Conservation (phyloP, 2,797 vertebrate species). For the Brotula barbata region DNA sequence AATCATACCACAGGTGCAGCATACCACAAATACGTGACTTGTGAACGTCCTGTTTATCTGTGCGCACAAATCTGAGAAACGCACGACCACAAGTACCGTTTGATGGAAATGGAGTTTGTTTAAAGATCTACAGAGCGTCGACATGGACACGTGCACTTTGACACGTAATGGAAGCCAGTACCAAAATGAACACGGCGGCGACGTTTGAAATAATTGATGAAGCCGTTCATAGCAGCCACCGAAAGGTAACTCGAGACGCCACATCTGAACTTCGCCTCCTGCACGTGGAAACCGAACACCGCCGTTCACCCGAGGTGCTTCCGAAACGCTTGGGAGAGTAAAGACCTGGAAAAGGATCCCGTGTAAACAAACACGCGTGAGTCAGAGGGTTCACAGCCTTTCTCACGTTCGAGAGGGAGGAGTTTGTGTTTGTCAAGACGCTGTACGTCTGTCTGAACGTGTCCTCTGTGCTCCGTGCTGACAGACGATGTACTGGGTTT, state of each 20-base stretch:
- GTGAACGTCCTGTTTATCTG: too few species aligned
- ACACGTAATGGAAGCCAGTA: not conserved
- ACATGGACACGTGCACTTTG: too few species aligned
- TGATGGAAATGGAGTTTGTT: too few species aligned
- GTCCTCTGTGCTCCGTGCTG: conserved; percentile 10
- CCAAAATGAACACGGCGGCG: not conserved
- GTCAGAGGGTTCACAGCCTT: not conserved
- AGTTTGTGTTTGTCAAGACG: too few species aligned
- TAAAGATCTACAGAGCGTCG: too few species aligned
- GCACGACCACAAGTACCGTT: too few species aligned
- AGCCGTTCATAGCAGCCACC: not conserved
- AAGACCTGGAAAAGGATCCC: too few species aligned
- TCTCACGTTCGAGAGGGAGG: not conserved
- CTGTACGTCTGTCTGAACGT: not conserved
- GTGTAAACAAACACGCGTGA: not conserved
- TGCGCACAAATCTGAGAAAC: too few species aligned
- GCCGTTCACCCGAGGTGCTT: not conserved
- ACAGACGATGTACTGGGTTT: conserved; percentile 22
- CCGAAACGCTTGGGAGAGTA: not conserved
- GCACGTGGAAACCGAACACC: not conserved
- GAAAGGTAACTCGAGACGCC: not conserved
- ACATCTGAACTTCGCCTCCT: not conserved
- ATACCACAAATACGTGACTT: too few species aligned
- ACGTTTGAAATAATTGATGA: conserved; percentile 11
- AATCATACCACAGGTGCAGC: too few species aligned